phyloP scores from a whole-genome alignment of 30 jellyfish, hydroid and myxozoan species.

The Pelagia noctiluca region DNA sequence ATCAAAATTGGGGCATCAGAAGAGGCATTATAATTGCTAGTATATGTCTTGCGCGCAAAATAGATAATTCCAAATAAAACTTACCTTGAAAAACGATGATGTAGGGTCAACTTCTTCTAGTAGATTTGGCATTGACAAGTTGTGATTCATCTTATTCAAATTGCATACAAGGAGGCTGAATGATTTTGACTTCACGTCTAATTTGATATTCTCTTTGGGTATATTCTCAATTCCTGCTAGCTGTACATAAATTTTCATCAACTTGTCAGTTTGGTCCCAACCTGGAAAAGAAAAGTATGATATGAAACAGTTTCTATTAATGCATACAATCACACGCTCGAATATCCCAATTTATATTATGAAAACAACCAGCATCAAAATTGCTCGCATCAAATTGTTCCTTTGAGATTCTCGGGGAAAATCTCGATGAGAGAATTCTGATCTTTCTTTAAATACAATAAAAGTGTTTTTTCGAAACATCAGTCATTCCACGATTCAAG shows the following conservation, averaged over 20 bases:
- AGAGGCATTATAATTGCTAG: background rate
- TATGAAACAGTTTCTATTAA: background rate
- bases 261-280: constrained; percentile 81
- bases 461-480: background rate
- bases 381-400: too few relatives aligned
- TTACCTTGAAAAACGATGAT: constrained; percentile 76
- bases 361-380: too few relatives aligned
- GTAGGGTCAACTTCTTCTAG: constrained; percentile 79
- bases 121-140: constrained; percentile 57
- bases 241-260: constrained; percentile 77
- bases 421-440: too few relatives aligned
- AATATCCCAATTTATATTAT: too few relatives aligned
- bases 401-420: too few relatives aligned
- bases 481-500: too few relatives aligned
- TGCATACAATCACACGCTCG: too few relatives aligned
- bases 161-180: constrained; percentile 65
- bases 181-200: constrained; percentile 62
- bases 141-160: constrained; percentile 72
- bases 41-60: background rate
- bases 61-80: background rate
- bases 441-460: background rate
- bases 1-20: background rate
- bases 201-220: constrained; percentile 71
- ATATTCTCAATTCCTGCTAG: constrained; percentile 72
- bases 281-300: constrained; percentile 60